Base-by-base conservation (phyloP, 2,888 invertebrate genomes). In the Epinotia nisella region DNA sequence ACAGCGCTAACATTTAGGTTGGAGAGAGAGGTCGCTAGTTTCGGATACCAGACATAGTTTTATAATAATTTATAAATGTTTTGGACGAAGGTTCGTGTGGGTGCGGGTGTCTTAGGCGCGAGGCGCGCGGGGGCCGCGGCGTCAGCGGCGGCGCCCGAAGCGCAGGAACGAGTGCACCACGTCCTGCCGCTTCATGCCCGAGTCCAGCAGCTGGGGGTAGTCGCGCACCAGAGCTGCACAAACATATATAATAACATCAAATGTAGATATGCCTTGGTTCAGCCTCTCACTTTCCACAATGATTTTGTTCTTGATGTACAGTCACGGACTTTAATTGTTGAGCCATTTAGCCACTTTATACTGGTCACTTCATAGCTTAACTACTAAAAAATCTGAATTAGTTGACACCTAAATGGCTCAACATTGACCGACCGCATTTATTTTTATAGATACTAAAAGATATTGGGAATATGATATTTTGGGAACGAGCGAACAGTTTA, bases 121-220 rank as follows among this genome's bases (percentile, higher is more conserved):
- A 49, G 70, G 56, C 55, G 66, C 66, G 66, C 66, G 55, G 56
- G 55, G 66, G 66, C 66, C 55, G 66, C 66, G 75, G 73, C 76
- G 90, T 93, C 96, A 96, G 94, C 96, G 96, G 86, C 96, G 95
- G 87, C 96, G 96, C 71, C 98, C 98, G 88, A 98, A 98, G 83
- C 98, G 96, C 81, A 98, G 95, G 93, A 98, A 98, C 71, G 98
- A 97, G 90, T 98, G 98, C 82, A 98, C 97, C 64, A 97, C 96
- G 91, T 98, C 98, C 85, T 98, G 97, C 76, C 98, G 95, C 90
- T 98, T 97, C 83, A 95, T 95, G 77, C 96, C 96, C 77, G 95
- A 95, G 91, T 96, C 96, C 68, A 94, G 84, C 5, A 94, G 89
- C 71, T 94, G 93, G 0, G 94, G 94, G 85, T 94, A 93, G 85